phyloP scores from a whole-genome alignment of 2,797 vertebrate species.

The Helostoma temminkii region DNA sequence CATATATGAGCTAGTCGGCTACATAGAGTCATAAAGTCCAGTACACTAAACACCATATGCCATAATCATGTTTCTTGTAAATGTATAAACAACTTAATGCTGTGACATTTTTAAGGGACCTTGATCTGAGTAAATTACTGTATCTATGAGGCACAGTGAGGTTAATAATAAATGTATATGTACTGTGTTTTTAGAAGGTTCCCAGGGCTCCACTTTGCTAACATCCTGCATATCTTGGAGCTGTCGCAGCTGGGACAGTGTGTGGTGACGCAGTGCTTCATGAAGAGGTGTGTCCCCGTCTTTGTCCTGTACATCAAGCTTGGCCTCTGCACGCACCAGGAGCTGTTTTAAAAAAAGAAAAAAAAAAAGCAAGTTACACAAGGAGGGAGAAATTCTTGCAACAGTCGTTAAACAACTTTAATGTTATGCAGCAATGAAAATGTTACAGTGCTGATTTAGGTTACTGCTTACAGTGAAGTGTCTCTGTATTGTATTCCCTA shows the following conservation, averaged over 20 bases:
- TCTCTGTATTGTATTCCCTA: constrained; percentile 36
- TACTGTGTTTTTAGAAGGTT: constrained; percentile 99
- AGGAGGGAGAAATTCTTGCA: constrained; percentile 5
- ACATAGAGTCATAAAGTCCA: too few species aligned
- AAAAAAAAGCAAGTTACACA: constrained; percentile 27
- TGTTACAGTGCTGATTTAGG: constrained; percentile 48
- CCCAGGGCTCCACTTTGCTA: constrained; percentile 99
- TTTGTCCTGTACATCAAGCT: constrained; percentile 98
- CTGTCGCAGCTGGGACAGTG: constrained; percentile 96
- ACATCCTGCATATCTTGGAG: constrained; percentile 99
- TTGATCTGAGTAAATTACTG: too few species aligned
- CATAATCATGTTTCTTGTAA: constrained; percentile 1
- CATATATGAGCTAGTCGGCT: too few species aligned
- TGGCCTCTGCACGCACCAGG: constrained; percentile 96
- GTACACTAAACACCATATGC: background rate
- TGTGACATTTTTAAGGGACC: too few species aligned
- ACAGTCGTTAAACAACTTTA: constrained; percentile 35
- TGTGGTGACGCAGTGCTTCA: constrained; percentile 98
- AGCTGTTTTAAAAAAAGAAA: constrained; percentile 86
- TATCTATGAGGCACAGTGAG: constrained; percentile 9
- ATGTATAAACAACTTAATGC: constrained; percentile 1
- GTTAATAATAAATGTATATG: constrained; percentile 50
- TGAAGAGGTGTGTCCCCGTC: constrained; percentile 98
- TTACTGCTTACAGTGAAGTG: constrained; percentile 24
- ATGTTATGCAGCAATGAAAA: constrained; percentile 58